Conservation (phyloP, 30 jellyfish, hydroid and myxozoan species). For the Aurelia sp. region DNA sequence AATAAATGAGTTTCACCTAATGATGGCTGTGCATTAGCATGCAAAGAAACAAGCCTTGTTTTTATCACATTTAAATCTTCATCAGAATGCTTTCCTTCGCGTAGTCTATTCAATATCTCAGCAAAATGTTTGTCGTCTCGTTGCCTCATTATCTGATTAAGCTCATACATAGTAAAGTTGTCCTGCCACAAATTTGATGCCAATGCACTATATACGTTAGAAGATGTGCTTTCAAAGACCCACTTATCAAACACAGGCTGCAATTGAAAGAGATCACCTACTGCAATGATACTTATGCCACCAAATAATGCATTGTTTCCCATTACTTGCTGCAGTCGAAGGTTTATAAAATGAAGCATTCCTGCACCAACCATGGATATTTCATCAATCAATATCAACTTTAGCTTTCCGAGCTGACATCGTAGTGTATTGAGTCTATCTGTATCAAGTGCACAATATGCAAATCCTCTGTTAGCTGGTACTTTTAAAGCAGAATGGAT, state of each 20-base stretch:
- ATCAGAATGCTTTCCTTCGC: slow-evolving; percentile 7
- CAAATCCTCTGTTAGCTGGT: slow-evolving; percentile 25
- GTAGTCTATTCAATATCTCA: background rate
- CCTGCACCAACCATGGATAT: slow-evolving; percentile 45
- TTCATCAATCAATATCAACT: slow-evolving; percentile 30
- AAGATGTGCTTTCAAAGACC: background rate
- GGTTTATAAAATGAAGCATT: background rate
- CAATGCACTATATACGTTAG: background rate
- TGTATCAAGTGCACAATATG: background rate
- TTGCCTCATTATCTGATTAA: too few species aligned
- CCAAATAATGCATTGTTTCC: slow-evolving; percentile 12
- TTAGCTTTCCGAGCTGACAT: background rate
- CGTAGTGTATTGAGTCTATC: slow-evolving; percentile 26
- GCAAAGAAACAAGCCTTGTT: background rate
- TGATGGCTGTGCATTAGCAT: background rate
- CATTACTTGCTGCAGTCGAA: slow-evolving; percentile 26
- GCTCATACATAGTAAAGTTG: background rate
- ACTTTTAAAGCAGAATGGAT: slow-evolving; percentile 37
- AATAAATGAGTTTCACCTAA: background rate
- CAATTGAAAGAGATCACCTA: background rate
- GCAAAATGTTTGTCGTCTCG: slow-evolving; percentile 5
- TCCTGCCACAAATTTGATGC: slow-evolving; percentile 19
- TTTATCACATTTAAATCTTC: background rate
- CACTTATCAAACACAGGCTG: slow-evolving; percentile 28
- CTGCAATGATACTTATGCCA: slow-evolving; percentile 18